These are phyloP conservation scores for Parthenolecanium corni DNA, from an alignment of 2,888 invertebrate species.

Conservation along the genomic window DNA sequence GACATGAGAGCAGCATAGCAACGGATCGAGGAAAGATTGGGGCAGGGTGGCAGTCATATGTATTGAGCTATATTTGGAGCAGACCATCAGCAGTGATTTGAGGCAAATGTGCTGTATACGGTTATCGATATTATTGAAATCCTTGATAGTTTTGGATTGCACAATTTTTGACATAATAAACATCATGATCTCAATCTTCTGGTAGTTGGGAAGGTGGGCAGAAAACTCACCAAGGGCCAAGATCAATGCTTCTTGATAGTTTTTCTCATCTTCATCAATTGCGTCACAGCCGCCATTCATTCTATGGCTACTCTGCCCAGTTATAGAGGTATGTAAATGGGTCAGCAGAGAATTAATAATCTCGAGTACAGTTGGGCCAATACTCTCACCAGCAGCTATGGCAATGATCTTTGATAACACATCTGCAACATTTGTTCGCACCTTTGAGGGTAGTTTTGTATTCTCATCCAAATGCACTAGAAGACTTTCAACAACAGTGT, in stretches of 20 bases:
- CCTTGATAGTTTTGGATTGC: conserved; percentile 36
- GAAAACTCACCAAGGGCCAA: conserved; percentile 96
- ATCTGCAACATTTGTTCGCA: conserved; percentile 85
- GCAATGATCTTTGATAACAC: conserved; percentile 92
- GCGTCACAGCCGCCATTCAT: not conserved
- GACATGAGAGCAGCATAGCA: conserved; percentile 73
- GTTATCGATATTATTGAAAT: conserved; percentile 46
- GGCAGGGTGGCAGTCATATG: conserved; percentile 76
- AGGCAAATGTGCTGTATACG: conserved; percentile 70
- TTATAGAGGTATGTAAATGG: conserved; percentile 82
- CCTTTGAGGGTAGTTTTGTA: conserved; percentile 49
- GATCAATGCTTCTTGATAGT: conserved; percentile 90
- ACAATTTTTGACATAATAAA: conserved; percentile 97
- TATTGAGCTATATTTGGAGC: conserved; percentile 21
- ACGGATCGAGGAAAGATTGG: conserved; percentile 82
- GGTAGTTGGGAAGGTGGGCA: conserved; percentile 95
- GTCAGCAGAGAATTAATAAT: conserved; percentile 94
- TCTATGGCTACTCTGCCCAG: conserved; percentile 31
- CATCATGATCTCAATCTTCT: conserved; percentile 99
- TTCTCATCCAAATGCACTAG: conserved; percentile 82
- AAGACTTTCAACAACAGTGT: conserved; percentile 92
- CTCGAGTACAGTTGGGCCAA: conserved; percentile 91
- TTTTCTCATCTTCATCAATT: conserved; percentile 51
- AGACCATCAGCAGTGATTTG: conserved; percentile 83
- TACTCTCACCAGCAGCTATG: conserved; percentile 85